Evolutionary conservation across 2,888 invertebrate species (phyloP).

Genomic region (Hartigia nigra): DNA sequence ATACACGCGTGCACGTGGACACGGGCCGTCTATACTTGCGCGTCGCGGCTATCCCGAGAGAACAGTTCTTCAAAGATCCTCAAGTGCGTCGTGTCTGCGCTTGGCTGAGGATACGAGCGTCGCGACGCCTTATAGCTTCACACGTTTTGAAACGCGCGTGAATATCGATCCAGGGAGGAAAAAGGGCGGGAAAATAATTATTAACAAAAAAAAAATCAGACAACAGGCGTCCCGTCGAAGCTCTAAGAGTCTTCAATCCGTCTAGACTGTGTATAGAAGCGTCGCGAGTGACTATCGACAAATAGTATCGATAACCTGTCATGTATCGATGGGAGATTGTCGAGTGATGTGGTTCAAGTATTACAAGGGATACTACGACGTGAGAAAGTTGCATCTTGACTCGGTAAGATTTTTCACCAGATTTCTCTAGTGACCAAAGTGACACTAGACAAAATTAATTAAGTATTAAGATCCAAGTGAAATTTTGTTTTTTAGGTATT

Average conservation of each 20-base stretch:
- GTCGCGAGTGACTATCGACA: neutral
- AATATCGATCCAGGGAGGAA: neutral
- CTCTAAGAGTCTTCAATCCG: neutral
- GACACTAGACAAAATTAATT: too few relatives aligned
- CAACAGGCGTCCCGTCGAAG: neutral
- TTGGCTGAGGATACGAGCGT: neutral
- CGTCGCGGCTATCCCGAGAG: slow-evolving; percentile 47
- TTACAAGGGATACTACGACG: slow-evolving; percentile 60
- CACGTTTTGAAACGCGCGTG: neutral
- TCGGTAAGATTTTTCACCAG: slow-evolving; percentile 45
- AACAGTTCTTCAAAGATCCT: slow-evolving; percentile 60
- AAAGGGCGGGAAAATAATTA: neutral
- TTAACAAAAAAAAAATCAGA: neutral
- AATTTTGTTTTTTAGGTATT: too few relatives aligned
- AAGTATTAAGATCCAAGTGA: too few relatives aligned
- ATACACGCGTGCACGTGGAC: neutral
- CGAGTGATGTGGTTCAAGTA: slow-evolving; percentile 60
- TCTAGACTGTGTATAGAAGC: neutral
- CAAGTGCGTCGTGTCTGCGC: slow-evolving; percentile 56
- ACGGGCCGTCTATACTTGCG: slow-evolving; percentile 56
- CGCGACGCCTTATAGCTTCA: neutral
- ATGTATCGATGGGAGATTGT: slow-evolving; percentile 25
- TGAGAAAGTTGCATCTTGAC: slow-evolving; percentile 53
- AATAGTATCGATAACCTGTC: neutral
- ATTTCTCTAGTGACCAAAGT: neutral